Base-by-base conservation (phyloP, 2,888 invertebrate species). In the Selenia dentaria region DNA sequence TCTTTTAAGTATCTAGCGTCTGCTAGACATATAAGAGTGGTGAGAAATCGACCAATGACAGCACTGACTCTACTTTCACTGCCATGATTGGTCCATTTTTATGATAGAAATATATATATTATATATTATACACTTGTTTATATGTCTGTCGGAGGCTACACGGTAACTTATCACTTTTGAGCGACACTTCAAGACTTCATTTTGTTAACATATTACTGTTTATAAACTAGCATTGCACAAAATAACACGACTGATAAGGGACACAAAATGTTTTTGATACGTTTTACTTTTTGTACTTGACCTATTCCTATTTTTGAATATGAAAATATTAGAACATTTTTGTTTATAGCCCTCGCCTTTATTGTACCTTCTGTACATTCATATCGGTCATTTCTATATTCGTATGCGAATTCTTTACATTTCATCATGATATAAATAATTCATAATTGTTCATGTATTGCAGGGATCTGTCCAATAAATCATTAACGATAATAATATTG, bases 81-180 rank as follows among this genome's bases (percentile, higher is more conserved):
- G 89, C 87, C 89, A 83, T 89, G 85, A 86, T 89, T 89, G 89
- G 89, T 89, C 89, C 87, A 81, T 89, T 89, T 88, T 87, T 86
- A 80, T 74, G 62, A 77, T 84, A 88, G 81, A 79, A 76, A 39
- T 52, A 40, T 75, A 79, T 75, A 71, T 22, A 8, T 22, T 8
- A 79, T 45, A 70, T 22, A 64, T 68, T 81, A 78, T 82, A 86
- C 86, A 86, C 88, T 81, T 82, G 83, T 84, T 88, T 83, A 87
- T 88, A 87, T 88, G 87, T 88, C 89, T 87, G 80, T 83, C 87
- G 87, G 87, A 85, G 81, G 86, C 87, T 85, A 79, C 80, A 79
- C 76, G 84, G 83, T 83, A 80, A 83, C 77, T 67, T 62, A 71
- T 65, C 67, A 75, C 84, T 84, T 86, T 89, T 89, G 89, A 89